Evolutionary conservation across 2,113 vertebrate species (phyloP).

Genomic region (Protobothrops mucrosquamatus): DNA sequence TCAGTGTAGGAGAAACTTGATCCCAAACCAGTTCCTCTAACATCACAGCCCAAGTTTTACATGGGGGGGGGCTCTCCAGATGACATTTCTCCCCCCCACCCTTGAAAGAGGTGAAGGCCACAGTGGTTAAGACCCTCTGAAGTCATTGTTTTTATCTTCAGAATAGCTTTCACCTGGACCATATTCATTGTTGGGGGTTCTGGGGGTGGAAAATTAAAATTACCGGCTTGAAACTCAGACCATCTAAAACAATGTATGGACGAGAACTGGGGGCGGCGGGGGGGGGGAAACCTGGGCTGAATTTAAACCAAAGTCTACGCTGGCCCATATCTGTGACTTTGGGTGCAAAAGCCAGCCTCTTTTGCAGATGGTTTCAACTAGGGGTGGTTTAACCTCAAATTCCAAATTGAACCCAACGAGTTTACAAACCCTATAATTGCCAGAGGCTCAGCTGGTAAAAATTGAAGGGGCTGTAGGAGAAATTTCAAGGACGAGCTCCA

Average conservation of each 20-base stretch:
- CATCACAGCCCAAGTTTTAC: neutral
- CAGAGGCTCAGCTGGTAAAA: slow-evolving; percentile 40
- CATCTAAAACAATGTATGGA: slow-evolving; percentile 38
- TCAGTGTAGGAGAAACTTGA: neutral
- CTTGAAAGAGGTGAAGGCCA: slow-evolving; percentile 7
- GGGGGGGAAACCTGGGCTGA: slow-evolving; percentile 29
- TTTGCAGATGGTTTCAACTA: slow-evolving; percentile 32
- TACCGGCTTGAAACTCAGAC: slow-evolving; percentile 10
- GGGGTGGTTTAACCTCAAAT: slow-evolving; percentile 38
- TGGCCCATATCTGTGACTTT: slow-evolving; percentile 21
- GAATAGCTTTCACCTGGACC: neutral
- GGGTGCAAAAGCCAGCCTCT: slow-evolving; percentile 35
- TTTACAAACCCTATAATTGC: slow-evolving; percentile 23
- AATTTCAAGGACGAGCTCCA: neutral
- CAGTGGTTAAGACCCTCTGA: slow-evolving; percentile 12
- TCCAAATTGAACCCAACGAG: slow-evolving; percentile 8
- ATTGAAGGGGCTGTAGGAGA: slow-evolving; percentile 2
- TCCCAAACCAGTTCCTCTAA: slow-evolving; percentile 13
- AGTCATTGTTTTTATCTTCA: slow-evolving; percentile 21
- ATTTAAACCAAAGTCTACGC: slow-evolving; percentile 57
- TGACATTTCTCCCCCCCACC: neutral
- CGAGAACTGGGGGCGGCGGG: neutral
- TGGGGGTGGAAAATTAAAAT: slow-evolving; percentile 7
- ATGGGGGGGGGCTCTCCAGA: neutral
- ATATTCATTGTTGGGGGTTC: slow-evolving; percentile 34